Conservation (phyloP, 2,888 invertebrate genomes). For the Adelognathus sp. region DNA sequence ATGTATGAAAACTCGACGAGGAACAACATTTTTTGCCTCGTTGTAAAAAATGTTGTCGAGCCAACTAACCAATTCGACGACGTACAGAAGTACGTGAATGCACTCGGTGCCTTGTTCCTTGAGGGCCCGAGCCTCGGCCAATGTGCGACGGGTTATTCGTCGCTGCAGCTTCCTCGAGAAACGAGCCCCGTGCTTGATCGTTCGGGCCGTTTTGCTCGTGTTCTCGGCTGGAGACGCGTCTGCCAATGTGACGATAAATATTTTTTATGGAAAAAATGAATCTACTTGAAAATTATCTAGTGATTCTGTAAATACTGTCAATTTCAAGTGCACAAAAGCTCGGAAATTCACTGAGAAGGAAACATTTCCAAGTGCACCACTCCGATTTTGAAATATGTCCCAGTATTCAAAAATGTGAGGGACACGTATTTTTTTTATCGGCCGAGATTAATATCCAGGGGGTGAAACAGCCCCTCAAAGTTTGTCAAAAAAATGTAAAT, state of each 20-base stretch:
- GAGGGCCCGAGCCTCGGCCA: constrained; percentile 90
- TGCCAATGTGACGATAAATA: constrained; percentile 46
- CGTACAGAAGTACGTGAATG: constrained; percentile 89
- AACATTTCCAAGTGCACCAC: too few relatives aligned
- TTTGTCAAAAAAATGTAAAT: too few relatives aligned
- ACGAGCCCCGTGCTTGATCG: constrained; percentile 90
- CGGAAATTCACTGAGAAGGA: too few relatives aligned
- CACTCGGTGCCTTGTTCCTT: constrained; percentile 90
- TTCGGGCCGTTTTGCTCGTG: constrained; percentile 86
- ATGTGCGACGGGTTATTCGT: constrained; percentile 88
- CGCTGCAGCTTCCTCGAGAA: constrained; percentile 90
- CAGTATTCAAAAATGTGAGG: too few relatives aligned
- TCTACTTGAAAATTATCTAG: too few relatives aligned
- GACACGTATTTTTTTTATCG: too few relatives aligned
- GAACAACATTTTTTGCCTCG: neutral
- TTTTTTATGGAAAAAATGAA: constrained; percentile 67
- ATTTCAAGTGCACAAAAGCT: too few relatives aligned
- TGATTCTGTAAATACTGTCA: too few relatives aligned
- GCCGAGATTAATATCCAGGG: too few relatives aligned
- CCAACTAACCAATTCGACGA: constrained; percentile 88
- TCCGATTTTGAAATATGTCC: too few relatives aligned
- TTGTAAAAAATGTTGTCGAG: neutral
- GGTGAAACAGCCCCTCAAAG: too few relatives aligned
- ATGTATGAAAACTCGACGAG: neutral
- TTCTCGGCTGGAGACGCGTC: constrained; percentile 73